Evolutionary conservation across 2,888 invertebrate genomes (phyloP).

Genomic region (Calephelis perditalis): DNA sequence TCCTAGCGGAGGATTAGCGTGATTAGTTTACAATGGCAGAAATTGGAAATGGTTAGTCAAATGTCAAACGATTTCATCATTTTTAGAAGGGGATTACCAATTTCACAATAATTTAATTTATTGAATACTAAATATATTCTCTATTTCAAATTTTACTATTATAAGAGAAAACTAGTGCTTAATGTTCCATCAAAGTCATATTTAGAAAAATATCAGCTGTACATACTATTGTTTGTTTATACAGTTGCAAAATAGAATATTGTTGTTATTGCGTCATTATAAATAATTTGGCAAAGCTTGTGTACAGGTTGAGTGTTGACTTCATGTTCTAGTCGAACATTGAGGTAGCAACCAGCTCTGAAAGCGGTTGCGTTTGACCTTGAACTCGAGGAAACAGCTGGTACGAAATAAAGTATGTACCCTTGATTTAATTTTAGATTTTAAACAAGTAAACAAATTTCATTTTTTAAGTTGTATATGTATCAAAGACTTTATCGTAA

Average conservation of each 20-base stretch:
- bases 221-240: slow-evolving; percentile 25
- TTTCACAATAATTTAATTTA: slow-evolving; percentile 24
- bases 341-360: slow-evolving; percentile 34
- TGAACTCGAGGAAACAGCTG: slow-evolving; percentile 60
- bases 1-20: too few species aligned
- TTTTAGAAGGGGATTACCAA: slow-evolving; percentile 21
- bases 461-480: slow-evolving; percentile 8
- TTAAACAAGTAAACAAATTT: slow-evolving; percentile 20
- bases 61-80: slow-evolving; percentile 38
- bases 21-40: too few species aligned
- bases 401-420: slow-evolving; percentile 41
- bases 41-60: slow-evolving; percentile 13
- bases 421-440: slow-evolving; percentile 28
- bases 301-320: slow-evolving; percentile 41
- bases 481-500: background rate
- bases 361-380: slow-evolving; percentile 47
- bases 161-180: too few species aligned
- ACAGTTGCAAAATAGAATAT: slow-evolving; percentile 50
- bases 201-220: too few species aligned
- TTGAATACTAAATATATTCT: background rate
- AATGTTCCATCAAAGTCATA: too few species aligned
- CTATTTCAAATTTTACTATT: too few species aligned
- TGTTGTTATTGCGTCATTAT: slow-evolving; percentile 58
- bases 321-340: slow-evolving; percentile 20
- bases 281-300: slow-evolving; percentile 64